Evolutionary conservation across 2,888 invertebrate species (phyloP), one percentile per base, ranked within the genome.

Genomic region (Orthosia gothica): DNA sequence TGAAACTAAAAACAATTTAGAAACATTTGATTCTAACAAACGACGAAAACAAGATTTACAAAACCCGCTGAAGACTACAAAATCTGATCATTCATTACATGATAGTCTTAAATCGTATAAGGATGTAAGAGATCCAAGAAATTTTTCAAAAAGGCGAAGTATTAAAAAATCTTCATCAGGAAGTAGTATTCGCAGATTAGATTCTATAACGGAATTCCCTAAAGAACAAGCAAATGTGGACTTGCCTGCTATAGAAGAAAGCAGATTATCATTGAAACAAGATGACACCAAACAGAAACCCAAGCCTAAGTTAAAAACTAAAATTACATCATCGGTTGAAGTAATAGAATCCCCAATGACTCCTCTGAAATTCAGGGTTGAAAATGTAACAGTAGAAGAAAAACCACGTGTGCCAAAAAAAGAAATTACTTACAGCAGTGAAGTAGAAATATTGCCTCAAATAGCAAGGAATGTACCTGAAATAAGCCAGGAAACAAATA

Each of bases 311-410:
- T 89, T 95, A 61, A 97, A 97, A 93, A 92, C 96, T 16, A 96
- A 97, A 91, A 97, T 97, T 32, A 97, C 97, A 15, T 92, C 96
- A 16, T 94, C 96, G 0, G 97, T 97, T 12, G 97, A 97, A 87
- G 90, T 97, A 59, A 95, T 96, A 66, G 90, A 67, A 54, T 75
- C 96, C 63, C 92, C 95, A 49, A 93, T 90, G 75, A 95, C 94
- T 82, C 95, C 95, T 13, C 90, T 97, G 47, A 97, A 97, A 91
- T 97, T 97, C 81, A 93, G 96, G 69, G 93, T 97, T 52, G 97
- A 97, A 88, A 96, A 97, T 87, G 93, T 97, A 11, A 95, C 95
- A 45, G 97, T 98, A 20, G 97, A 97, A 91, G 97, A 97, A 93
- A 96, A 95, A 65, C 79, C 87, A 52, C 84, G 87, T 55, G 71